Evolutionary conservation across 2,797 vertebrate species (phyloP), one percentile per base, ranked within the genome.

Genomic region (Antrozous pallidus): DNA sequence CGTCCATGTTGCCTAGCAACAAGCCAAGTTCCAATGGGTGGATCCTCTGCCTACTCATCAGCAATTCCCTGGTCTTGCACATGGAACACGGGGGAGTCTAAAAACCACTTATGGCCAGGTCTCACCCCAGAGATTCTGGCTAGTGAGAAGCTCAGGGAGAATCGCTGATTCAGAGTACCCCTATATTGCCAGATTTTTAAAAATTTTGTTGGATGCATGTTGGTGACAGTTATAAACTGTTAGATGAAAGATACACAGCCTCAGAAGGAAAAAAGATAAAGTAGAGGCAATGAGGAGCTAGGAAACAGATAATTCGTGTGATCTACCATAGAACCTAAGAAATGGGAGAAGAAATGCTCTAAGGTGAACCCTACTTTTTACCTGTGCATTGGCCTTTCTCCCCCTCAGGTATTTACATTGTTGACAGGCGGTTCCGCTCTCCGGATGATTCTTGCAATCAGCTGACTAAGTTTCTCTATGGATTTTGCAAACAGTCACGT

Each of bases 371-470:
- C 33, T 22, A 3, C 26, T 42, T 65, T 74, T 69, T 24, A 92
- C 45, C 8, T 47, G 3, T 8, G 17, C 22, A 42, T 70, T 70
- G 80, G 38, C 3, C 16, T 80, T 73, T 77, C 33, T 94, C 63
- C 87, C 47, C 28, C 56, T 51, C 97, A 99, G 99, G 99, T 49
- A 99, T 99, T 97, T 99, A 99, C 98, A 99, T 99, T 0, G 98
- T 99, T 93, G 99, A 99, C 96, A 98, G 99, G n/a, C 98, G 99
- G 51, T 99, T 99, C 97, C 96, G 99, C n/a, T 99, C 99, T 0
- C 98, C 99, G 0, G 99, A 99, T 0, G 99, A 99, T 88, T 99
- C 99, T 0, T 99, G 99, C 92, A 99, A 99, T 96, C 99, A 99
- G 98, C 98, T 99, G 98, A 99, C 99, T 54, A 99, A 99, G 97